Base-by-base conservation (phyloP, 2,797 vertebrate genomes). In the Garrulus glandarius region DNA sequence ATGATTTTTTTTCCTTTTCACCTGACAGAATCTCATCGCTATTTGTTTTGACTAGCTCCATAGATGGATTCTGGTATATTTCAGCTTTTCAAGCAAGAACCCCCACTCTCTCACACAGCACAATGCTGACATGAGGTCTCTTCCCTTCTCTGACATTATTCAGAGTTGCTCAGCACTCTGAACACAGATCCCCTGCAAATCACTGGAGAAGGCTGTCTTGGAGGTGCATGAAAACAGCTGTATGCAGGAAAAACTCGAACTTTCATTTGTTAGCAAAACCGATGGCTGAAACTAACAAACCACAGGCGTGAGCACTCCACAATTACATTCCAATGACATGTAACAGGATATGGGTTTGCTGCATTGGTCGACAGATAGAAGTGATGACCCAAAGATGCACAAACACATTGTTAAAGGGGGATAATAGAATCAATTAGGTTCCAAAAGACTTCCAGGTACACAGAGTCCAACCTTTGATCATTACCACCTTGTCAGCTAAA, bases 391-490 rank as follows among this genome's bases (percentile, higher is more conserved):
- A 30, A 56, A 56, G 12, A 43, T 44, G 8, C 8, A 46, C 26
- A 30, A 7, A 34, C 2, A 13, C 7, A 4, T 4, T 7, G 11
- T 21, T 8, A 26, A 63, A 49, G 23, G 11, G 30, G 8, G 67
- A n/a, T 10, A 13, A 19, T 12, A 30, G 8, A 30, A 53, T 13
- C 3, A 8, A 2, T 30, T 17, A 12, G 1, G 3, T 26, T 39
- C 20, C 34, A 36, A 57, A 57, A 57, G 4, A 19, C 9, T 24
- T 77, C 19, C 20, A 34, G 13, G 46, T 7, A 17, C 29, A 22
- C n/a, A 4, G 2, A 22, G 10, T n/a, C 19, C 23, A 64, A 3
- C 2, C 6, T 50, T 36, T 27, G 21, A 19, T n/a, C 37, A 26
- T 18, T 24, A 34, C 8, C 8, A 30, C 23, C 16, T 49, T 34